Percentiles rank a stretch among this genome's conserved stretches.
phyloP scores from a whole-genome alignment of 2,888 invertebrate genomes.

The Aphrophora alni region DNA sequence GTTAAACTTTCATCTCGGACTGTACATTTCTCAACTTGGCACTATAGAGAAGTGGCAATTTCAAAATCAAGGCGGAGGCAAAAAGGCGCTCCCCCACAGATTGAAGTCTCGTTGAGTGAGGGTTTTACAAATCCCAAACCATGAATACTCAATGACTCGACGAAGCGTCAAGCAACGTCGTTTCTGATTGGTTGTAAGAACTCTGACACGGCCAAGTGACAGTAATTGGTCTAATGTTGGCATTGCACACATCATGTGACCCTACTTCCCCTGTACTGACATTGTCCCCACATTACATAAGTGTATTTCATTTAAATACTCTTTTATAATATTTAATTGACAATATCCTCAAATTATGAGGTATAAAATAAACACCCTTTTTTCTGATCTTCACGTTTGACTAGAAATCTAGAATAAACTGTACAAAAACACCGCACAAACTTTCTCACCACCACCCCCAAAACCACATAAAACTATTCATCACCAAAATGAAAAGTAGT shows the following conservation, averaged over 20 bases:
- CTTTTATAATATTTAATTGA: too few relatives aligned
- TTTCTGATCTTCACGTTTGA: too few relatives aligned
- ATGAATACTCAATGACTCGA: slow-evolving; percentile 33
- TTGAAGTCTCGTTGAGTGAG: not conserved
- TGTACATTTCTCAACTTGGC: slow-evolving; percentile 28
- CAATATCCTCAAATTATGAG: too few relatives aligned
- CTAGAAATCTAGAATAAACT: too few relatives aligned
- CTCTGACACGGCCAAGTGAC: slow-evolving; percentile 6
- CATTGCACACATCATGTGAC: not conserved
- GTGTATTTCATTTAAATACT: too few relatives aligned
- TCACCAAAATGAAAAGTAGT: too few relatives aligned
- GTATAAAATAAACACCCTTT: too few relatives aligned
- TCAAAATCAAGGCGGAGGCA: slow-evolving; percentile 37
- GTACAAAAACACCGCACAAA: too few relatives aligned
- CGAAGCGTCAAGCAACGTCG: slow-evolving; percentile 5
- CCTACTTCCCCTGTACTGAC: too few relatives aligned
- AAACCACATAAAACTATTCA: too few relatives aligned
- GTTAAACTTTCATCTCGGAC: slow-evolving; percentile 24
- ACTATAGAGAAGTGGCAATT: slow-evolving; percentile 33
- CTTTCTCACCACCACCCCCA: too few relatives aligned
- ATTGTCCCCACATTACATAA: too few relatives aligned
- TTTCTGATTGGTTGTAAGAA: slow-evolving; percentile 6
- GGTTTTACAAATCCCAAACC: slow-evolving; percentile 27
- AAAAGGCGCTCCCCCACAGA: slow-evolving; percentile 24
- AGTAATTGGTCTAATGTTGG: not conserved